Base-by-base conservation (phyloP, 2,888 invertebrate genomes). In the Schrankia costaestrigalis region DNA sequence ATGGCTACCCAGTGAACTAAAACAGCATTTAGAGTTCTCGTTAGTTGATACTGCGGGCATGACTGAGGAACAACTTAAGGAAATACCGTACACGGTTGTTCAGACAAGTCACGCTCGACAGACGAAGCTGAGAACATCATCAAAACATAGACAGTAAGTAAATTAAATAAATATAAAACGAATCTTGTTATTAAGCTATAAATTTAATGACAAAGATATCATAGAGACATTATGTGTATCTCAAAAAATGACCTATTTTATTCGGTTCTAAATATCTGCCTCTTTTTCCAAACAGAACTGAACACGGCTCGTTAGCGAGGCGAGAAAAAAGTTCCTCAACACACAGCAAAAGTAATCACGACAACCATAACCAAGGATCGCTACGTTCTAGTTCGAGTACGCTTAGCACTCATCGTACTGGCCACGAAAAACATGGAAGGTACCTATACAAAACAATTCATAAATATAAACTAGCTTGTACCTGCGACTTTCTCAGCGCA, bases 51-150 rank as follows among this genome's bases (percentile, higher is more conserved):
- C 97, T 0, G 90, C 93, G 11, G 96, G 96, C 39, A 96, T 97
- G 95, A 93, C 93, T 30, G 95, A 95, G 65, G 93, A 93, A 51
- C 95, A 96, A 69, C 89, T 96, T 13, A 91, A 94, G 44, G 95
- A 96, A 80, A 96, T 96, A 63, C 95, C 95, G 2, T 96, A 96
- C 74, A 95, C 95, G 0, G 95, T 95, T 26, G 95, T 96, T 9
- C 94, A 95, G 78, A 93, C 94, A 42, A 88, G 81, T 69, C 90
- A 90, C 56, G 90, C 90, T 15, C 89, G 91, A 30, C 91, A 91
- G 48, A 83, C 90, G 18, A 91, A 91, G 58, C 77, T 91, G 10
- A 69, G 79, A 14, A 82, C 84, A 2, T 76, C 87, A 11, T 81
- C 87, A 6, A 82, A 83, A 63, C 84, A 86, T 45, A 74, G 63